Evolutionary conservation across 2,888 invertebrate species (phyloP).

Genomic region (Leptopilina drosophilae): DNA sequence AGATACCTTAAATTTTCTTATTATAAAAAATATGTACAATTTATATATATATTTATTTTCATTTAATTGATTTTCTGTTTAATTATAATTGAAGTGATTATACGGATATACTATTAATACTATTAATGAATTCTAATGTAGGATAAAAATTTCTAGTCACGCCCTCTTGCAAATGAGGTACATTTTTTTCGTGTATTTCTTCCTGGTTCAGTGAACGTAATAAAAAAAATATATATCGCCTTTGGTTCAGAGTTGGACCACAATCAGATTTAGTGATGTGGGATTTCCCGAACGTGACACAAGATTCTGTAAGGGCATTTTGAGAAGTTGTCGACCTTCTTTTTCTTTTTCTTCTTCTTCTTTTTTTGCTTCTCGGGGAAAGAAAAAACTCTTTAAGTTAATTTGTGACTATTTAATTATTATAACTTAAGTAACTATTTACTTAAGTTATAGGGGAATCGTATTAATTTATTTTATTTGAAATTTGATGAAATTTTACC

Average conservation of each 20-base stretch:
- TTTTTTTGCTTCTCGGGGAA: constrained; percentile 13
- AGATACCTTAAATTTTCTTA: not conserved
- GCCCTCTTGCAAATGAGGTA: not conserved
- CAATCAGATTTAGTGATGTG: constrained; percentile 16
- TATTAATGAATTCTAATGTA: not conserved
- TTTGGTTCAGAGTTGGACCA: constrained; percentile 17
- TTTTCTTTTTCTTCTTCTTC: not conserved
- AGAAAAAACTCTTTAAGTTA: constrained; percentile 12
- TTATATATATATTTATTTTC: not conserved
- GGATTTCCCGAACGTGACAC: constrained; percentile 6
- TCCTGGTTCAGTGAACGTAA: not conserved
- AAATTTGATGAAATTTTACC: not conserved
- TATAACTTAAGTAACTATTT: too few species aligned
- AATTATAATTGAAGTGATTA: not conserved
- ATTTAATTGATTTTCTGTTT: too few species aligned
- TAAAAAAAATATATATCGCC: not conserved
- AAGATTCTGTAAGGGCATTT: not conserved
- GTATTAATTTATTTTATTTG: not conserved
- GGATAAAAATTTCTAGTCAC: constrained; percentile 11
- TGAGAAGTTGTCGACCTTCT: not conserved
- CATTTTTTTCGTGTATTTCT: not conserved
- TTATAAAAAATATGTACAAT: constrained; percentile 16
- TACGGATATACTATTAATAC: not conserved
- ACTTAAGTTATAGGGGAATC: too few species aligned
- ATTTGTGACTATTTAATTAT: not conserved